phyloP scores from a whole-genome alignment of 2,797 vertebrate genomes.

The Myotis pilosus region DNA sequence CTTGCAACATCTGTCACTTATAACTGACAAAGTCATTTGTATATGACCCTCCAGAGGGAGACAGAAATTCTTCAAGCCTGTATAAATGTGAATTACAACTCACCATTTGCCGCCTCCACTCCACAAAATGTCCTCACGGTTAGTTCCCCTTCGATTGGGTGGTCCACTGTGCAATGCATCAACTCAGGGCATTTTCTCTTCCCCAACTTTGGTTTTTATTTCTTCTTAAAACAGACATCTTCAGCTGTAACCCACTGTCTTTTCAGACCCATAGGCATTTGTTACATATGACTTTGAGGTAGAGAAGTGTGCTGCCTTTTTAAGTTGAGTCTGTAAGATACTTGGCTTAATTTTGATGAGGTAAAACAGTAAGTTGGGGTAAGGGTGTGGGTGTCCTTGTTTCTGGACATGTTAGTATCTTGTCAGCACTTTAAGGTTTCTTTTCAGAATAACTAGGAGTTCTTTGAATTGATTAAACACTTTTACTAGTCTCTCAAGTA shows the following conservation, averaged over 20 bases:
- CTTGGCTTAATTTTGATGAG: not conserved
- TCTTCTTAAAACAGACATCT: not conserved
- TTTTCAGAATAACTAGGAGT: not conserved
- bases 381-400: not conserved
- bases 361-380: too few species aligned
- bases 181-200: not conserved
- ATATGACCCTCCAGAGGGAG: not conserved
- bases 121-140: not conserved
- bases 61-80: not conserved
- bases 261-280: not conserved
- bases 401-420: not conserved
- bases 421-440: not conserved
- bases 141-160: accelerated
- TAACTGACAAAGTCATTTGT: not conserved
- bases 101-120: accelerated
- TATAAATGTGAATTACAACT: not conserved
- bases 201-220: not conserved
- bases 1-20: not conserved
- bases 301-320: not conserved
- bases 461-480: not conserved
- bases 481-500: not conserved
- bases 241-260: not conserved
- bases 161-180: not conserved
- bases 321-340: not conserved
- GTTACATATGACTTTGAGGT: accelerated